Evolutionary conservation across 2,888 invertebrate genomes (phyloP).

Genomic region (Barypeithes pellucidus): DNA sequence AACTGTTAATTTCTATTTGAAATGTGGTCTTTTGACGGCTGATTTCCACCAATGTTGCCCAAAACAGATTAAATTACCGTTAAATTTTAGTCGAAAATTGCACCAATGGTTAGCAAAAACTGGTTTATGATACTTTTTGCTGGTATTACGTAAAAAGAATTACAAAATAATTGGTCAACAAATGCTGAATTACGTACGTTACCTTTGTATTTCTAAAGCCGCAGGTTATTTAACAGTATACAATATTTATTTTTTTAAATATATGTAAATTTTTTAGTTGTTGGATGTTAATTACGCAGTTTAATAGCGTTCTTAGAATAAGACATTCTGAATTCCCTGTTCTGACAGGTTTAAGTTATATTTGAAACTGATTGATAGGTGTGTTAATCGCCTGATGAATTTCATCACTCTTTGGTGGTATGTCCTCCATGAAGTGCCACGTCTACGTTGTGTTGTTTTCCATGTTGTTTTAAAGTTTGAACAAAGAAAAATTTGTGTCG

Average conservation of each 20-base stretch:
- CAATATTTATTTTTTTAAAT: constrained; percentile 8
- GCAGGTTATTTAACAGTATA: constrained; percentile 7
- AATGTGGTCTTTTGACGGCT: too few species aligned
- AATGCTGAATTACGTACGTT: background rate
- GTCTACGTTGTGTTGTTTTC: too few species aligned
- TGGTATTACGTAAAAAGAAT: background rate
- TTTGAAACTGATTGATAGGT: too few species aligned
- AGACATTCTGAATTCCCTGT: background rate
- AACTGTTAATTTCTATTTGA: too few species aligned
- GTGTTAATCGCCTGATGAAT: too few species aligned
- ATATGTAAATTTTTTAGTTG: background rate
- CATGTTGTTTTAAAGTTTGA: too few species aligned
- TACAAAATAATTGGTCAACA: background rate
- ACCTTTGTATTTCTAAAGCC: background rate
- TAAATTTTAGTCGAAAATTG: too few species aligned
- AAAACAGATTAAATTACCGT: too few species aligned
- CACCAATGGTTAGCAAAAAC: background rate
- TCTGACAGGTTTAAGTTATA: background rate
- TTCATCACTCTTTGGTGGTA: too few species aligned
- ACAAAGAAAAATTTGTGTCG: too few species aligned
- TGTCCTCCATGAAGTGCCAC: too few species aligned
- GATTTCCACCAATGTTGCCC: too few species aligned
- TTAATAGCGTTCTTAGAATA: background rate
- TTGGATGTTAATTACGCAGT: background rate
- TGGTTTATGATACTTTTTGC: background rate